Conservation (phyloP, 2,797 vertebrate species). For the Scomberomorus guttatus region DNA sequence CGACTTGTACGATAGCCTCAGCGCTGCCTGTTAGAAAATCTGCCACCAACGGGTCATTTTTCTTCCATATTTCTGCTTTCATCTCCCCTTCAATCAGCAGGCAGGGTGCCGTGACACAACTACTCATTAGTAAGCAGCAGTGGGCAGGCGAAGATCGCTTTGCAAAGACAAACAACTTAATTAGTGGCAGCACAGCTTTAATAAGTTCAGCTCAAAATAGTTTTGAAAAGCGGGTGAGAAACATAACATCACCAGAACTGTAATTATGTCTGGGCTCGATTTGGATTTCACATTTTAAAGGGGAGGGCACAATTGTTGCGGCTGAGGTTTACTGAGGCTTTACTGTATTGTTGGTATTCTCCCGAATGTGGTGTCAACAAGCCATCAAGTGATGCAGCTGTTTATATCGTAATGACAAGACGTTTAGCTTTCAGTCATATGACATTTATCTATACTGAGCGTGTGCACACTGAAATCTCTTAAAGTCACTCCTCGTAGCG, state of each 20-base stretch:
- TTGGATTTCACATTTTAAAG: slow-evolving; percentile 50
- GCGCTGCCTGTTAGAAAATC: slow-evolving; percentile 38
- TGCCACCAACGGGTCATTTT: slow-evolving; percentile 61
- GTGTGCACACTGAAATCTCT: background rate
- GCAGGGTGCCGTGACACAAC: slow-evolving; percentile 69
- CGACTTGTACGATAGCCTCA: background rate
- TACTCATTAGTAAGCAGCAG: slow-evolving; percentile 76
- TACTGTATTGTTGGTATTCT: slow-evolving; percentile 36
- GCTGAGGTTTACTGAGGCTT: slow-evolving; percentile 13
- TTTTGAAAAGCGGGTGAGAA: slow-evolving; percentile 65
- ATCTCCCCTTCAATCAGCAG: slow-evolving; percentile 61
- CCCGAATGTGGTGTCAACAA: slow-evolving; percentile 32
- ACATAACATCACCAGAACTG: slow-evolving; percentile 57
- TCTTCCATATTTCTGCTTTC: slow-evolving; percentile 53
- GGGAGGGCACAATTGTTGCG: slow-evolving; percentile 36
- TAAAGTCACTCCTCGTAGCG: background rate
- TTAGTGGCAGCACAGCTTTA: slow-evolving; percentile 76
- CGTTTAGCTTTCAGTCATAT: slow-evolving; percentile 13
- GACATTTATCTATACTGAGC: background rate
- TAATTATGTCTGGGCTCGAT: slow-evolving; percentile 68
- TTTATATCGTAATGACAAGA: background rate
- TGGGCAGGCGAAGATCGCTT: slow-evolving; percentile 74
- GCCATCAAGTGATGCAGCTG: slow-evolving; percentile 27
- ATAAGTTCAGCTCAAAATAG: slow-evolving; percentile 79
- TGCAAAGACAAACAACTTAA: slow-evolving; percentile 86